Conservation (phyloP, 2,113 vertebrate species). For the Perognathus longimembris region DNA sequence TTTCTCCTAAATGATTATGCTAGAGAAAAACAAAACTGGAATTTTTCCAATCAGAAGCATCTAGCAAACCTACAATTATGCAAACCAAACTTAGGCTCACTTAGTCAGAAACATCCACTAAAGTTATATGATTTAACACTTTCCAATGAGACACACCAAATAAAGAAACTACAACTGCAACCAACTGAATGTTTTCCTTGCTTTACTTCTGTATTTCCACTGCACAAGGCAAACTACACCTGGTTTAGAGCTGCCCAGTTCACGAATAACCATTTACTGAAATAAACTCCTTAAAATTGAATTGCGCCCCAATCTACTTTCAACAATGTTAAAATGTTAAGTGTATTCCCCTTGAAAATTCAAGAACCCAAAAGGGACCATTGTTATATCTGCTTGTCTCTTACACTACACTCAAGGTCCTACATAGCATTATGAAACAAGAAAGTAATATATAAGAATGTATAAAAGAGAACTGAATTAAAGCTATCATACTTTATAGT, state of each 20-base stretch:
- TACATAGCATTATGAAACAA: background rate
- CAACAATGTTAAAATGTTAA: background rate
- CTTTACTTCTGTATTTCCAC: background rate
- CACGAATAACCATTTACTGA: background rate
- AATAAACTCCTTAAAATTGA: background rate
- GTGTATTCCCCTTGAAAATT: background rate
- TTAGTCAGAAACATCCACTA: background rate
- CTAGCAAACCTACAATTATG: background rate
- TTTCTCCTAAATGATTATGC: background rate
- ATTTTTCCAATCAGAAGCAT: background rate
- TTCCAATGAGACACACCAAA: background rate
- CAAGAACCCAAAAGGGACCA: background rate
- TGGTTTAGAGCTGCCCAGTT: background rate
- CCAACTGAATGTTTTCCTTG: background rate
- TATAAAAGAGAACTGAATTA: background rate
- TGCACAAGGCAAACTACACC: background rate
- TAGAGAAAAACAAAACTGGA: background rate
- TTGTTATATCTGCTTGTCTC: background rate
- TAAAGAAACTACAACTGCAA: background rate
- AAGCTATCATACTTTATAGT: background rate
- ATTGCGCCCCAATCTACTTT: background rate
- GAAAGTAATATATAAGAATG: background rate
- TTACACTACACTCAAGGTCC: background rate
- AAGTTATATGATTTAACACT: background rate
- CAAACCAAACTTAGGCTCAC: background rate